Evolutionary conservation across 2,888 invertebrate species (phyloP), one percentile per base, ranked within the genome.

Genomic region (Hydraecia micacea): DNA sequence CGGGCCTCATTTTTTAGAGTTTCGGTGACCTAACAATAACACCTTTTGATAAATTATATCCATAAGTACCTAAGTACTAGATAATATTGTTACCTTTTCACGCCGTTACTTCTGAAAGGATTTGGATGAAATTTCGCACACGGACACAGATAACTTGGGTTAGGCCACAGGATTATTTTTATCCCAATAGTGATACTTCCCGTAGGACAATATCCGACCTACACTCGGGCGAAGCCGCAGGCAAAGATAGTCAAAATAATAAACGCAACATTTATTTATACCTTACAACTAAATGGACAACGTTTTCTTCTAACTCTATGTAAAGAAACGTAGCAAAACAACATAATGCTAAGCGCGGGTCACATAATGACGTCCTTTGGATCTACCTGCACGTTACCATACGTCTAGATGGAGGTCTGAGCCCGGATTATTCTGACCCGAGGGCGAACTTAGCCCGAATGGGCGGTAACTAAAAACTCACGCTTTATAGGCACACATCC

Each of bases 381-480:
- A 78, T 80, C 77, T 79, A 87, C 85, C 80, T 87, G 86, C 68
- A 73, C 79, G 82, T 86, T 83, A 88, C 79, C 81, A 85, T 83
- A 71, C 77, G 77, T 87, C 83, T 83, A 82, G 79, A 79, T 87
- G 72, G 84, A 87, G 88, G 81, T 87, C 85, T 84, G 88, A 88
- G 74, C 88, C 81, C 81, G 83, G 77, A 63, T 79, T 82, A 85
- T 87, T 89, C 79, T 83, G 85, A 88, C 90, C 91, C 87, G 82
- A 81, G 82, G 88, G 90, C 76, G 80, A 92, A 91, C 88, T 91
- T 89, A 88, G 87, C 84, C 81, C 83, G 88, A 90, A 92, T 91
- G 91, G 90, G 83, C 83, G 89, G 91, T 90, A 92, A 92, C 93
- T 93, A 93, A 94, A 93, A 93, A 93, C 93, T 91, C 91, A 86